Percentiles rank a stretch among this genome's conserved stretches.
phyloP scores from a whole-genome alignment of 2,797 vertebrate genomes.

The Mormyrops attenuatus region DNA sequence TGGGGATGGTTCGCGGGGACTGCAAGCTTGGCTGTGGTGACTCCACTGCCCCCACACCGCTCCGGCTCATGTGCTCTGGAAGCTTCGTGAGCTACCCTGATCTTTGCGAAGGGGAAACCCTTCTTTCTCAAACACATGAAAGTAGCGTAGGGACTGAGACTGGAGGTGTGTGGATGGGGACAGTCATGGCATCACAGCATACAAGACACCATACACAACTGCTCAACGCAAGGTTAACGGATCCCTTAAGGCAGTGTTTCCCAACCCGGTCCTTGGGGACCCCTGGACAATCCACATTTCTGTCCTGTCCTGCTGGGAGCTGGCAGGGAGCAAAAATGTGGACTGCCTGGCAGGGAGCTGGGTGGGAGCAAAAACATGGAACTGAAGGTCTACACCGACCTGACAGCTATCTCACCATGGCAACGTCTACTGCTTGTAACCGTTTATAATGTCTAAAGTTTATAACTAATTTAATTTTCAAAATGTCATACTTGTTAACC shows the following conservation, averaged over 20 bases:
- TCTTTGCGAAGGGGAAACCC: constrained; percentile 52
- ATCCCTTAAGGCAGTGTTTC: neutral
- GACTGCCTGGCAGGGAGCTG: neutral
- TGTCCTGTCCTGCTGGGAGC: neutral
- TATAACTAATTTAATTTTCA: neutral
- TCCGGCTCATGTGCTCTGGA: neutral
- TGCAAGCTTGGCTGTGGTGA: neutral
- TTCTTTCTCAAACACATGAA: constrained; percentile 66
- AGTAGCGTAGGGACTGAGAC: constrained; percentile 28
- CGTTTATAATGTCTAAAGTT: neutral
- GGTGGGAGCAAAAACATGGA: neutral
- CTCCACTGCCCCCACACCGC: neutral
- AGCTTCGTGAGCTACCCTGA: constrained; percentile 26
- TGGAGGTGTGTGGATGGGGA: constrained; percentile 1
- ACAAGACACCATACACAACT: neutral
- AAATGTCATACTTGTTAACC: neutral
- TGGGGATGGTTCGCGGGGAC: neutral
- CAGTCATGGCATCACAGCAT: neutral
- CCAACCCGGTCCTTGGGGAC: neutral
- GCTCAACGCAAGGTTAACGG: neutral
- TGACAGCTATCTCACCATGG: neutral
- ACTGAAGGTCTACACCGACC: neutral
- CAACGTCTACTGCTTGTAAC: neutral
- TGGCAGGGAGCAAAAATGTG: neutral
- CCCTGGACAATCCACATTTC: neutral